phyloP scores from a whole-genome alignment of 1,140 invertebrate species.

The Stegodyphus dumicola region DNA sequence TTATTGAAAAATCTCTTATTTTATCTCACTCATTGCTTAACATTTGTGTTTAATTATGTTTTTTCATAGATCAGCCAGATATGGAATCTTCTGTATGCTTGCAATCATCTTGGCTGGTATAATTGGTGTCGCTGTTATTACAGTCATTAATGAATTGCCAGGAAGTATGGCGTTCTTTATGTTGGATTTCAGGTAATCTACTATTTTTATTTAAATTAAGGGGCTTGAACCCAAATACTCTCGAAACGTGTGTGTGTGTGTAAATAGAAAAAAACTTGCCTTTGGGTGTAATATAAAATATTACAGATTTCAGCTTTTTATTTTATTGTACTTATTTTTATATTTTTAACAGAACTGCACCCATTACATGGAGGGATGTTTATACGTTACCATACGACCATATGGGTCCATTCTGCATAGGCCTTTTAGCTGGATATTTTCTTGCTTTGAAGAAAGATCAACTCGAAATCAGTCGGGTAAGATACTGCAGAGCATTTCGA shows the following conservation, averaged over 20 bases:
- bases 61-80: conserved; percentile 9
- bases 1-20: neutral
- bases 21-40: neutral
- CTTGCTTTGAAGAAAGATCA: conserved; percentile 51
- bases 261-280: too few species aligned
- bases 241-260: too few species aligned
- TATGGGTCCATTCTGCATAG: conserved; percentile 62
- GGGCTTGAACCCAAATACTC: too few species aligned
- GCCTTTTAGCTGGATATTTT: conserved; percentile 59
- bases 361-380: conserved; percentile 31
- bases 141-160: conserved; percentile 22
- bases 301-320: too few species aligned
- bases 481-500: neutral
- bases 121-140: conserved; percentile 31
- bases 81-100: conserved; percentile 15
- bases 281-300: too few species aligned
- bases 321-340: too few species aligned
- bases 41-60: neutral
- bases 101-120: conserved; percentile 25
- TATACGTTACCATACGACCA: conserved; percentile 61
- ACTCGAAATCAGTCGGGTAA: conserved; percentile 27
- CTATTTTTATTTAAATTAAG: neutral
- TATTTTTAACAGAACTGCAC: conserved; percentile 10
- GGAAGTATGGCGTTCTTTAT: conserved; percentile 45
- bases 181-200: conserved; percentile 25